Conservation (phyloP, 2,888 invertebrate genomes). For the Biston stratarius region DNA sequence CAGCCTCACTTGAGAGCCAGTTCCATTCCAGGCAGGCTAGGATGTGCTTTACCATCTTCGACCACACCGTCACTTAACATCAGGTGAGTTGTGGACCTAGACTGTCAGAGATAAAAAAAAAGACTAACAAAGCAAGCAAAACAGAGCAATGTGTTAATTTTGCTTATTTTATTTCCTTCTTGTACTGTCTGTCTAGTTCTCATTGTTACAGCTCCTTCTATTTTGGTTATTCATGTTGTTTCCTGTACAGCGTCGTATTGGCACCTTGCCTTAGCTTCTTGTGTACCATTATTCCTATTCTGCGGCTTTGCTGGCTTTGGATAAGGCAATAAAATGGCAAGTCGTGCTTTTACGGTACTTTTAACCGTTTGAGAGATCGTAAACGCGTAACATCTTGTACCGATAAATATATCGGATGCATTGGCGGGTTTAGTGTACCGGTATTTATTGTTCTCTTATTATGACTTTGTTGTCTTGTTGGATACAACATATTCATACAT, state of each 20-base stretch:
- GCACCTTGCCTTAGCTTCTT: conserved; percentile 72
- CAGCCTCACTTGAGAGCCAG: too few species aligned
- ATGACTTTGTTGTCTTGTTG: not conserved
- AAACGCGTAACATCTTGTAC: conserved; percentile 70
- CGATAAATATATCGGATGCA: conserved; percentile 64
- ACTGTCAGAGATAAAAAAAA: too few species aligned
- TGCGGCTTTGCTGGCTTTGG: conserved; percentile 66
- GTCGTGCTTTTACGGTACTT: conserved; percentile 64
- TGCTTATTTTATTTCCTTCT: not conserved
- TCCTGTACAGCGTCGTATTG: conserved; percentile 57
- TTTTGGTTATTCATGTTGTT: conserved; percentile 39
- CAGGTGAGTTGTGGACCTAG: too few species aligned
- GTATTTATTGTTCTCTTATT: conserved; percentile 6
- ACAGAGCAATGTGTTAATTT: not conserved
- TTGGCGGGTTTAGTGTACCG: conserved; percentile 48
- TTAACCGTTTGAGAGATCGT: conserved; percentile 69
- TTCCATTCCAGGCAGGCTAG: too few species aligned
- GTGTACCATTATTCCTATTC: conserved; percentile 69
- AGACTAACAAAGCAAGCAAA: too few species aligned
- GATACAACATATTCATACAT: not conserved
- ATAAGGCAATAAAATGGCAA: conserved; percentile 79
- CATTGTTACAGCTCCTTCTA: not conserved
- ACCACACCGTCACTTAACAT: too few species aligned
- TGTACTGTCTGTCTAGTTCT: too few species aligned
- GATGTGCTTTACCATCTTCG: too few species aligned